Base-by-base conservation (phyloP, 2,113 vertebrate species). In the Catharus bicknelli region DNA sequence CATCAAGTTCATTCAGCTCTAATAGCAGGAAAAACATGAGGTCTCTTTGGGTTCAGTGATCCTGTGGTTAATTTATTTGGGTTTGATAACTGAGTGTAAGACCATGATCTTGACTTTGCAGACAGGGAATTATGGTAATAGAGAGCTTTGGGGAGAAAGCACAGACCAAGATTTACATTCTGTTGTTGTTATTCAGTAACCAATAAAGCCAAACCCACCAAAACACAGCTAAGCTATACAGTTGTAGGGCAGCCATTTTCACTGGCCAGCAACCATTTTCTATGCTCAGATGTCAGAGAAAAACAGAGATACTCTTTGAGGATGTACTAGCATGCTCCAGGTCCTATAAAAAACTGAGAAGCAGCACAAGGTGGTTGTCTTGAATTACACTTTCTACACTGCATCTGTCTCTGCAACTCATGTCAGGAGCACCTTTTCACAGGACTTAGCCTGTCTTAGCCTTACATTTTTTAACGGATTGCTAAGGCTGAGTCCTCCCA, bases 241-340 rank as follows among this genome's bases (percentile, higher is more conserved):
- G 51, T 7, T 68, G 7, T 1, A 48, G 11, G n/a, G 8, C 2
- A 6, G 66, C 23, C 17, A 53, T 20, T 67, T 78, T 82, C 55
- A 74, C 11, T 34, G 42, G 67, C 16, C 30, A 91, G n/a, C 21
- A 77, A 55, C 4, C 3, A n/a, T 77, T 27, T 67, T 57, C 26
- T 48, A 1, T n/a, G 45, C 4, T n/a, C 22, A 29, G 25, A 42
- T 30, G 36, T 55, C 26, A 64, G 16, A 45, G 45, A 62, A 72
- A 82, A 91, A 48, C 36, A 92, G 43, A 67, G 8, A 34, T 47
- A 43, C 10, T 13, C 1, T 42, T 9, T n/a, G 27, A 62, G 27
- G 25, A 57, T 4, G 1, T 18, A 50, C 0, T 2, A 3, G 11
- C 1, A 1, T 73, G 11, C 21, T 66, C 36, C 67, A 42, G 1